Evolutionary conservation across 2,888 invertebrate genomes (phyloP).

Genomic region (Drosophila pegasa): DNA sequence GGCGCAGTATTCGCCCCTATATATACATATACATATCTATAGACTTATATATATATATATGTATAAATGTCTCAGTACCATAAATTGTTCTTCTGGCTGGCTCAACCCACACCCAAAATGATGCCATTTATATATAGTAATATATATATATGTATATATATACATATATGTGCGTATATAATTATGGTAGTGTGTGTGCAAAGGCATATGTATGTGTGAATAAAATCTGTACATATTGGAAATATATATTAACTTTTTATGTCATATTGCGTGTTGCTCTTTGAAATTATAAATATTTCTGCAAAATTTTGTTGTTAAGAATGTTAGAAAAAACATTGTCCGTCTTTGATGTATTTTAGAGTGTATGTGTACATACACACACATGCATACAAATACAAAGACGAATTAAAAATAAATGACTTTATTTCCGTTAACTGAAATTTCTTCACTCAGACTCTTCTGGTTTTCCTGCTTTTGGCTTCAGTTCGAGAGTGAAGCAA

Average conservation of each 20-base stretch:
- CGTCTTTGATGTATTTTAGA: slow-evolving; percentile 46
- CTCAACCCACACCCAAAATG: slow-evolving; percentile 72
- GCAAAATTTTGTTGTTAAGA: slow-evolving; percentile 13
- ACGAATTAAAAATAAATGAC: slow-evolving; percentile 39
- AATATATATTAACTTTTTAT: slow-evolving; percentile 16
- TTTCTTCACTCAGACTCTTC: slow-evolving; percentile 21
- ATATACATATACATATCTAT: slow-evolving; percentile 5
- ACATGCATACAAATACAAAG: background rate
- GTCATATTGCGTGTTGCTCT: slow-evolving; percentile 22
- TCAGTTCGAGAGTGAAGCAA: background rate
- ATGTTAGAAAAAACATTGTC: slow-evolving; percentile 22
- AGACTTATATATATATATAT: slow-evolving; percentile 1
- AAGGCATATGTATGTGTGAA: slow-evolving; percentile 13
- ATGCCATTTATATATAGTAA: slow-evolving; percentile 39
- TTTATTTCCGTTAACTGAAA: slow-evolving; percentile 39
- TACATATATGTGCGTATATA: slow-evolving; percentile 35
- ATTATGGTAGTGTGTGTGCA: slow-evolving; percentile 31
- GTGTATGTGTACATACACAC: slow-evolving; percentile 12
- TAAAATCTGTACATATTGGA: slow-evolving; percentile 17
- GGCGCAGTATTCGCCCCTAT: slow-evolving; percentile 62
- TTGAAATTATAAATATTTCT: slow-evolving; percentile 3
- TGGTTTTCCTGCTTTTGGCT: slow-evolving; percentile 5
- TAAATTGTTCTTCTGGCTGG: slow-evolving; percentile 56
- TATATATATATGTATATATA: slow-evolving; percentile 32
- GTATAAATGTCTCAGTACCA: slow-evolving; percentile 41